These are phyloP conservation scores for Pristiophorus japonicus DNA, from an alignment of 2,113 vertebrate species.

Conservation along the genomic window DNA sequence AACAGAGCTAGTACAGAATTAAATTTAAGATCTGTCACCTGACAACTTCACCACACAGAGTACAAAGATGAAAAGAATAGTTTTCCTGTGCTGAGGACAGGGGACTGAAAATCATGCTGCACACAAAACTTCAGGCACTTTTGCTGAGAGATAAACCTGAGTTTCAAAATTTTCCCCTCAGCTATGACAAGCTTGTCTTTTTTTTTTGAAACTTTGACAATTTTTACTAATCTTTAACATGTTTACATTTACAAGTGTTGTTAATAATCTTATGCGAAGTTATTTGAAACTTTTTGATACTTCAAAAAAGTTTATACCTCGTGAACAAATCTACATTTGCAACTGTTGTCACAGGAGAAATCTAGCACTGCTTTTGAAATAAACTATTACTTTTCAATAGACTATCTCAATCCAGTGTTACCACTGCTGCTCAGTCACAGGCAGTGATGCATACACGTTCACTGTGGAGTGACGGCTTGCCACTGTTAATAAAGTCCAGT, in stretches of 20 bases:
- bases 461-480: background rate
- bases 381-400: background rate
- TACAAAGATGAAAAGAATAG: background rate
- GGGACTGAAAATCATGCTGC: background rate
- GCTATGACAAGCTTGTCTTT: background rate
- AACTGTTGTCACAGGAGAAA: background rate
- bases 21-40: background rate
- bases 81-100: background rate
- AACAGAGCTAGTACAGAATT: background rate
- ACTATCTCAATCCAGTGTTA: background rate
- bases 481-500: background rate
- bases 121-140: background rate
- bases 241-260: too few relatives aligned
- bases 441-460: background rate
- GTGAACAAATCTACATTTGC: background rate
- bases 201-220: background rate
- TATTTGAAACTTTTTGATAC: background rate
- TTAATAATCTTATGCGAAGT: too few relatives aligned
- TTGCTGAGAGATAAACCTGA: background rate
- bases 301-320: background rate
- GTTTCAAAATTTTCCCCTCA: background rate
- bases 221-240: too few relatives aligned
- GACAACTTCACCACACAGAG: background rate
- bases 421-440: background rate
- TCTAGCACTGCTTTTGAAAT: background rate